Base-by-base conservation (phyloP, 2,888 invertebrate genomes). In the Trichogramma evanescens region DNA sequence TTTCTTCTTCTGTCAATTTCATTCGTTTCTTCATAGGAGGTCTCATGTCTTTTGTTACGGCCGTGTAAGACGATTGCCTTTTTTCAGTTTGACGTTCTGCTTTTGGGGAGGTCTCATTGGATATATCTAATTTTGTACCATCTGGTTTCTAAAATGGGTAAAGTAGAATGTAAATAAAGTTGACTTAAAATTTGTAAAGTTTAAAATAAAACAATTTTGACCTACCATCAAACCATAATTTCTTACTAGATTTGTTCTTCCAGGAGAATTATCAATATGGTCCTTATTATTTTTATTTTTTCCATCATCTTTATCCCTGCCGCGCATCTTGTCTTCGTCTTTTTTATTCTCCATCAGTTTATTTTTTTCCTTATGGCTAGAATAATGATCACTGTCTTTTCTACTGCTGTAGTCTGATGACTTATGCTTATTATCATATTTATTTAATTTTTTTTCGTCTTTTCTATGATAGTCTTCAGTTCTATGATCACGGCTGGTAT, bases 1-100 rank as follows among this genome's bases (percentile, higher is more conserved):
- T 86, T 71, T 91, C 90, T 63, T 82, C 82, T 58, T 84, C 84
- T 9, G 82, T 81, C 5, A 86, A 73, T 65, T 74, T 77, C 62
- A 76, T 72, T 61, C 69, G 65, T 65, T 67, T 69, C 58, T 73
- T 76, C 26, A 26, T 26, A 58, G 59, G 66, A n/a, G 71, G 66
- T 10, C 58, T 66, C 72, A 71, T 59, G 65, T 70, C 72, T 54
- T 69, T 69, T 54, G 71, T 54, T 61, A 68, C 46, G 63, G 65
- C 39, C 66, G 3, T 26, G 26, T 26, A 26, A 26, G 26, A 26
- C 1, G 26, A 26, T 26, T 26, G 26, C 26, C 67, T 52, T 59
- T 49, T 4, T 38, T 63, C 44, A 9, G 0, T 6, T 52, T 60
- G 50, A 42, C 43, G 9, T 43, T 50, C 41, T 61, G 59, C 50